Base-by-base conservation (phyloP, 2,888 invertebrate genomes). In the Frankliniella fusca region DNA sequence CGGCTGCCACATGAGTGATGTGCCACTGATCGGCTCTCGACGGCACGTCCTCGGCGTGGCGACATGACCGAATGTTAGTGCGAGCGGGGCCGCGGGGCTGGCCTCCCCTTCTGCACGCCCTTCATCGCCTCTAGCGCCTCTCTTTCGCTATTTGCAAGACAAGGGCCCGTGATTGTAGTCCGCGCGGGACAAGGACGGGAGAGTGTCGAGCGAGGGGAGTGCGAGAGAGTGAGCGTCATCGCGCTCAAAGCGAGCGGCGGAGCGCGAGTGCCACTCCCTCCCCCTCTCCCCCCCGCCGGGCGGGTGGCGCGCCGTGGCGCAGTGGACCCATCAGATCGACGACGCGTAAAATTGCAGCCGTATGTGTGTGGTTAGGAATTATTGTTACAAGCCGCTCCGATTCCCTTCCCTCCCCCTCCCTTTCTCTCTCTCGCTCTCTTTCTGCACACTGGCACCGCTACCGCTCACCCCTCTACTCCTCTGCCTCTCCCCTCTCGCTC, bases 121-220 rank as follows among this genome's bases (percentile, higher is more conserved):
- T 23, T 27, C 70, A 76, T 76, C 70, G 70, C 70, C 70, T 76
- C 70, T 76, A 76, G 70, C 70, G 70, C 70, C 70, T 76, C 70
- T 76, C 70, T 76, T 76, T 76, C 70, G 70, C 70, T 76, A 76
- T 76, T 76, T 76, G 70, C 70, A 76, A 76, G 70, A 76, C 70
- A 76, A 76, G 70, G 70, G 27, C 11, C 70, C 70, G 70, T 76
- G 70, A 76, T 76, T 76, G 70, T 76, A 76, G 70, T 23, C 38
- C 38, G 38, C 38, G 38, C 38, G 38, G 38, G 38, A 38, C 38
- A 38, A 38, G 38, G 38, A 38, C 5, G 38, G 38, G 38, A 38
- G 38, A 38, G 38, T 38, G 38, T 38, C 38, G 38, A 5, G 38
- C 38, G 38, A 38, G 38, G 5, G 5, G 38, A 38, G 38, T 3